Percentiles rank a stretch among this genome's conserved stretches.
Conservation (phyloP, 2,888 invertebrate genomes). For the Synanthedon formicaeformis region DNA sequence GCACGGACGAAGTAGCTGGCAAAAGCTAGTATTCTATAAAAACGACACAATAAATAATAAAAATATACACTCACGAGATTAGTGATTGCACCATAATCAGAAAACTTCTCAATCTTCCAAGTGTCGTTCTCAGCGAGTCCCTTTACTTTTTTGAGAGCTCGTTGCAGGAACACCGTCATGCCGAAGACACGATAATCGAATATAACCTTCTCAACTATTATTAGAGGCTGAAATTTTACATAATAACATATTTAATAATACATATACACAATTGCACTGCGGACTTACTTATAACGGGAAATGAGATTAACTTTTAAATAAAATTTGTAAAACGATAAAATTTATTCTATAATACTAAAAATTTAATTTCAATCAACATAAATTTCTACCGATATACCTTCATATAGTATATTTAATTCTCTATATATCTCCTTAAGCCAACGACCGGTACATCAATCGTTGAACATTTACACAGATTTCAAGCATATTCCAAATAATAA, state of each 20-base stretch:
- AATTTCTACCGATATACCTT: too few species aligned
- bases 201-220: slow-evolving; percentile 85
- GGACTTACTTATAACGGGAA: neutral
- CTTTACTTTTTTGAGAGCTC: slow-evolving; percentile 83
- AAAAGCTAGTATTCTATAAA: too few species aligned
- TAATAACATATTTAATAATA: neutral
- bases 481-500: too few species aligned
- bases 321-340: neutral
- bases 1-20: too few species aligned
- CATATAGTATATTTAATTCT: too few species aligned
- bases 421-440: too few species aligned
- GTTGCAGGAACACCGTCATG: slow-evolving; percentile 85
- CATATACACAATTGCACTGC: neutral
- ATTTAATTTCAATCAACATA: too few species aligned
- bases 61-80: slow-evolving; percentile 71
- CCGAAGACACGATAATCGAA: slow-evolving; percentile 90
- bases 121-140: slow-evolving; percentile 80
- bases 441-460: too few species aligned
- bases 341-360: too few species aligned
- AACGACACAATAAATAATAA: too few species aligned
- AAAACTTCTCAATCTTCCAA: slow-evolving; percentile 88
- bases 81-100: slow-evolving; percentile 88
- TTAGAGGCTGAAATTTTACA: slow-evolving; percentile 75
- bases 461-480: too few species aligned
- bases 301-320: neutral